A percentile compares a stretch with the other conserved stretches of the same genome.
These are phyloP conservation scores for Agonopterix alstromeriana DNA, from an alignment of 2,888 invertebrate genomes.

Conservation along the genomic window DNA sequence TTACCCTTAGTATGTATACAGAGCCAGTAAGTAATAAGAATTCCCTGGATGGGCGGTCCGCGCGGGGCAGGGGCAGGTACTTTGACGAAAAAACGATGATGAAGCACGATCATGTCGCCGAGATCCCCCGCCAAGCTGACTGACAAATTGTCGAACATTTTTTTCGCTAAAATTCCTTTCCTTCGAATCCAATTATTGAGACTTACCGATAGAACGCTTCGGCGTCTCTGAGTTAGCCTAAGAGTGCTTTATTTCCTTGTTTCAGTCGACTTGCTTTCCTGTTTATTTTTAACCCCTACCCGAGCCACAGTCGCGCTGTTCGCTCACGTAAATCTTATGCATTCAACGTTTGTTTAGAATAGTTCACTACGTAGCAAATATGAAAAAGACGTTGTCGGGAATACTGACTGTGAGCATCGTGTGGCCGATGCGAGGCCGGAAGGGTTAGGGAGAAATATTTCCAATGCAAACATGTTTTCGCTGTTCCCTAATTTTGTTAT, in stretches of 20 bases:
- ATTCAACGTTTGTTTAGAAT: constrained; percentile 27
- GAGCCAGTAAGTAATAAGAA: constrained; percentile 56
- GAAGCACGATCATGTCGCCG: constrained; percentile 60
- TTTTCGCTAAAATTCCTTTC: constrained; percentile 60
- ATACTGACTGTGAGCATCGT: constrained; percentile 31
- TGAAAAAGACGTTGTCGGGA: constrained; percentile 28
- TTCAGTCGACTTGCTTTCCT: constrained; percentile 24
- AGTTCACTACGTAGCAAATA: constrained; percentile 27
- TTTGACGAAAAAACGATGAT: constrained; percentile 64
- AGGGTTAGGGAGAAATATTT: constrained; percentile 36
- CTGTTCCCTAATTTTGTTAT: constrained; percentile 50
- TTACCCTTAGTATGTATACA: constrained; percentile 52
- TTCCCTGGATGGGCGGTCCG: constrained; percentile 41
- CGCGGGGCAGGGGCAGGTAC: constrained; percentile 34
- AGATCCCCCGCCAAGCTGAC: constrained; percentile 52
- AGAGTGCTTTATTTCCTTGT: constrained; percentile 37
- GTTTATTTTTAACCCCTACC: constrained; percentile 30
- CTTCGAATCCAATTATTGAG: constrained; percentile 61
- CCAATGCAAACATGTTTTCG: constrained; percentile 50
- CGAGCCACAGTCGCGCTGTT: constrained; percentile 13
- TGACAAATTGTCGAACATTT: constrained; percentile 66
- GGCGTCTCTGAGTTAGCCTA: constrained; percentile 31
- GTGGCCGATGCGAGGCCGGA: constrained; percentile 20
- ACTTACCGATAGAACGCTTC: constrained; percentile 42
- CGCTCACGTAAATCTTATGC: constrained; percentile 27